Conservation (phyloP, 2,797 vertebrate genomes). For the Neopelma chrysocephalum region DNA sequence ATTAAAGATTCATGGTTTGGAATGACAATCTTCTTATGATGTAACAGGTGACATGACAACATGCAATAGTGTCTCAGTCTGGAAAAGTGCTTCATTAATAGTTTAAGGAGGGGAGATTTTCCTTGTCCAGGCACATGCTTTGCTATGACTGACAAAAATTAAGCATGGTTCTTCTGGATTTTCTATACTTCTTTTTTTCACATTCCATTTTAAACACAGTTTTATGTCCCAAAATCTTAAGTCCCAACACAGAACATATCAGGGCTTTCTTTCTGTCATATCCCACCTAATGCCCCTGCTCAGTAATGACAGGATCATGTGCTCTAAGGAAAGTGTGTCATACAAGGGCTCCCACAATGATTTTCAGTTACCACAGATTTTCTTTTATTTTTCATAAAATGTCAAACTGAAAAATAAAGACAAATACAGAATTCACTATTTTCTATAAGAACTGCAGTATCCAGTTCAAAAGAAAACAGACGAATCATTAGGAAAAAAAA, state of each 20-base stretch:
- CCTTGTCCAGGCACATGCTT: neutral
- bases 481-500: neutral
- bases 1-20: conserved; percentile 58
- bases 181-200: neutral
- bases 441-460: neutral
- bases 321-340: neutral
- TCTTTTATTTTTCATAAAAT: neutral
- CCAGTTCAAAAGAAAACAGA: neutral
- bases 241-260: neutral
- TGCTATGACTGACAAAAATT: neutral
- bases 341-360: neutral
- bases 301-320: neutral
- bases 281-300: neutral
- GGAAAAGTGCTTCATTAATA: conserved; percentile 1
- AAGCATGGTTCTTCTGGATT: neutral
- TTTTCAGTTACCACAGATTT: neutral
- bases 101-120: neutral
- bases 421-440: neutral
- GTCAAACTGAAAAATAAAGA: neutral
- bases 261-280: neutral
- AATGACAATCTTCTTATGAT: conserved; percentile 68
- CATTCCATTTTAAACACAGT: neutral
- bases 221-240: neutral
- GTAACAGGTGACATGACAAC: conserved; percentile 43
- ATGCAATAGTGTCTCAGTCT: neutral